A percentile compares a stretch with the other conserved stretches of the same genome.
These are phyloP conservation scores for Nyctibius bracteatus DNA, from an alignment of 2,113 vertebrate genomes.

Conservation along the genomic window DNA sequence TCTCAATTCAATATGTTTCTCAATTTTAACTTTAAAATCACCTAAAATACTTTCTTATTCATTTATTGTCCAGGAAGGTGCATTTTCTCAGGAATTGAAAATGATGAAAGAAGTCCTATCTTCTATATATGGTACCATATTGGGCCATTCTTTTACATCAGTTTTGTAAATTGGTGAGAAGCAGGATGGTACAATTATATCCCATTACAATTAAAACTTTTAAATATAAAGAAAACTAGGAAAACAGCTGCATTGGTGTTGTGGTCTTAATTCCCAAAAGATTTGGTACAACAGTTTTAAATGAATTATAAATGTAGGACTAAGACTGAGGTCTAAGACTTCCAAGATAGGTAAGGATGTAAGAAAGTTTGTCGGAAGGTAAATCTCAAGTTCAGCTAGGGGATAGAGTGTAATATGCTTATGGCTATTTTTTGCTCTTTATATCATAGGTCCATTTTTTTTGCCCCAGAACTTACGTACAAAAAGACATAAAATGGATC, in stretches of 20 bases:
- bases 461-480: background rate
- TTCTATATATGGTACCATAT: background rate
- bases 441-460: background rate
- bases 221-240: slow-evolving; percentile 30
- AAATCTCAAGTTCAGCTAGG: background rate
- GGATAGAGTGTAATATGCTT: background rate
- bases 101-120: background rate
- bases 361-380: background rate
- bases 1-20: background rate
- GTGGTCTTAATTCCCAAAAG: slow-evolving; percentile 53
- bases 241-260: slow-evolving; percentile 28
- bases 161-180: slow-evolving; percentile 49
- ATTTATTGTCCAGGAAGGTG: background rate
- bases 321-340: slow-evolving; percentile 16
- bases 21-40: background rate
- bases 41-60: background rate
- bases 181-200: slow-evolving; percentile 54
- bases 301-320: slow-evolving; percentile 51
- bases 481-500: background rate
- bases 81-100: slow-evolving; percentile 31
- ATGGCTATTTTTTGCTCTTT: background rate
- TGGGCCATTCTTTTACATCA: background rate
- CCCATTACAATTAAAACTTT: slow-evolving; percentile 52
- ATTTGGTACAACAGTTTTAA: slow-evolving; percentile 47
- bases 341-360: background rate